Conservation (phyloP, 2,113 vertebrate genomes). For the Anhinga rufa region DNA sequence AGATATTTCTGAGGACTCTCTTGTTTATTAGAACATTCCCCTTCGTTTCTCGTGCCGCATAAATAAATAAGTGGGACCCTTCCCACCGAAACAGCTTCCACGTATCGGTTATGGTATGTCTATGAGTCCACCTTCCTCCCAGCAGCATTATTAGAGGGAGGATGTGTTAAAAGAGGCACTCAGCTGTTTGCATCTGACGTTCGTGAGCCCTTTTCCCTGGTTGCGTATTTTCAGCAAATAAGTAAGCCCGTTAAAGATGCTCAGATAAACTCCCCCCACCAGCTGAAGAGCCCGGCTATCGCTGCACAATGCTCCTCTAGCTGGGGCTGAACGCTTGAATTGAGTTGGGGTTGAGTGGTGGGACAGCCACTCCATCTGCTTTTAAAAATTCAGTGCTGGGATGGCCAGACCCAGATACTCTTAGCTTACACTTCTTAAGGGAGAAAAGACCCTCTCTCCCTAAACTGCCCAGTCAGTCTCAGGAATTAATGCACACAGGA, state of each 20-base stretch:
- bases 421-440: neutral
- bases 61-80: neutral
- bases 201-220: neutral
- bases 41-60: rapidly evolving
- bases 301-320: rapidly evolving
- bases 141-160: neutral
- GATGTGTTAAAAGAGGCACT: neutral
- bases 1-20: neutral
- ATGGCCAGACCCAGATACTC: neutral
- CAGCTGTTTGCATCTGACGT: neutral
- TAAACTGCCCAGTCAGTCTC: neutral
- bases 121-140: neutral
- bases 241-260: neutral
- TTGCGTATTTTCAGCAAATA: neutral
- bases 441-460: neutral
- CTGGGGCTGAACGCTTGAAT: rapidly evolving
- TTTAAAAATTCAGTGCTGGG: neutral
- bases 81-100: neutral
- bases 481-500: rapidly evolving
- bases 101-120: rapidly evolving
- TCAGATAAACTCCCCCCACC: neutral
- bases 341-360: neutral
- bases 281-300: neutral
- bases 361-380: neutral
- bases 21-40: neutral